Percentiles rank a stretch among this genome's conserved stretches.
Conservation (phyloP, 2,113 vertebrate genomes). For the Pitta sordida region DNA sequence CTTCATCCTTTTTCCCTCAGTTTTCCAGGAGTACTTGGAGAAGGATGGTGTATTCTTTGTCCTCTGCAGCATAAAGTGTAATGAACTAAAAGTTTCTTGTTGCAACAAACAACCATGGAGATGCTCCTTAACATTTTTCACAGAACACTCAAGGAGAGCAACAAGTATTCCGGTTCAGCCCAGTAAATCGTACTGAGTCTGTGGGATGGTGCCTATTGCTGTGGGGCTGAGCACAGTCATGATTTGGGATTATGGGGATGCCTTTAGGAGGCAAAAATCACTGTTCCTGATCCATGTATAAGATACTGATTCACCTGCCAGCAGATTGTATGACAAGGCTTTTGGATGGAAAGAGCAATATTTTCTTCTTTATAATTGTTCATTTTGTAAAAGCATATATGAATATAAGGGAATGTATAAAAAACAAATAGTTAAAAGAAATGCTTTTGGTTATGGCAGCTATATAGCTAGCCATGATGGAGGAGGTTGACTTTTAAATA, state of each 20-base stretch:
- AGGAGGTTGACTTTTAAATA: not conserved
- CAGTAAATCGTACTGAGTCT: fast-evolving
- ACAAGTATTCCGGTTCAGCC: not conserved
- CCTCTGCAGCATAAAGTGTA: not conserved
- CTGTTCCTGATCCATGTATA: not conserved
- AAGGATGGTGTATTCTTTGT: not conserved
- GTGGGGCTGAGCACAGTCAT: not conserved
- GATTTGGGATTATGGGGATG: not conserved
- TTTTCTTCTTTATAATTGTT: not conserved
- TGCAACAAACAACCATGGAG: not conserved
- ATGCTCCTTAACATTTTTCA: not conserved
- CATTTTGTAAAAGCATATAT: not conserved
- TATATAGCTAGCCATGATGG: not conserved
- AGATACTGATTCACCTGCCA: not conserved
- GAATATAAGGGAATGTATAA: not conserved
- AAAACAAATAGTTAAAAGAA: not conserved
- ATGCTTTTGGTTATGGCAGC: not conserved
- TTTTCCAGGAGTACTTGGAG: not conserved
- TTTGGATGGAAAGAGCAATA: not conserved
- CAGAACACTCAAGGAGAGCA: not conserved
- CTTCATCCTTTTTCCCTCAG: not conserved
- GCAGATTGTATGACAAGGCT: not conserved
- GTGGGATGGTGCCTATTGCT: not conserved
- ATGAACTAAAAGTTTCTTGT: not conserved
- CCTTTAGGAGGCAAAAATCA: not conserved